Evolutionary conservation across 2,888 invertebrate species (phyloP), one percentile per base, ranked within the genome.

Genomic region (Plemyria rubiginata): DNA sequence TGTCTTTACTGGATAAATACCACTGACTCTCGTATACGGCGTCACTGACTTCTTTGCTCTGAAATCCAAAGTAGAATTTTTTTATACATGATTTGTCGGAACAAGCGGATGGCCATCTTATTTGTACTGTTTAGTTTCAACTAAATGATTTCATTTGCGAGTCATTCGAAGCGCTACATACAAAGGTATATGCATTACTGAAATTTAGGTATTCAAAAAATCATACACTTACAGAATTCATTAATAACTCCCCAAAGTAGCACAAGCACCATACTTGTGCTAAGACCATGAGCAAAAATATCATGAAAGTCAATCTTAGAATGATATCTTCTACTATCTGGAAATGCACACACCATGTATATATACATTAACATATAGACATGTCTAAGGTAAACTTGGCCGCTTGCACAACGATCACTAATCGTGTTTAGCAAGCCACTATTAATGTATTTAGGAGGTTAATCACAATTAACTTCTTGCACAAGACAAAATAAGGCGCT

Each of bases 191-290:
- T 22, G 3, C 22, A 22, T 22, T 3, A 22, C 22, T 22, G 1
- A 22, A 22, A 22, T 22, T 22, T 2, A 22, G 3, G 2, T 22
- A 22, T 2, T 22, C 22, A 22, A 22, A 22, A 22, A 1, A 2
- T 22, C 1, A 32, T 4, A 43, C 0, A 51, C 58, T 51, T 45
- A 58, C 58, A 32, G 58, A 58, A 16, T 22, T 58, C 51, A 58
- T 58, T 15, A 58, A n/a, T 36, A 51, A 11, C 29, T 58, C 58
- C 13, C 58, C 58, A 36, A 58, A 58, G 51, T 58, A 58, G 36
- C 58, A 58, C n/a, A 58, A n/a, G 3, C 58, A 58, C 51, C 50
- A 58, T 22, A 58, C 36, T 58, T 51, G 60, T 40, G 56, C 38
- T 15, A 56, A 56, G 46, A 40, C 15, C 48, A 53, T 55, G 3